These are phyloP conservation scores for Carduelis carduelis DNA, from an alignment of 2,797 vertebrate species.

Conservation along the genomic window DNA sequence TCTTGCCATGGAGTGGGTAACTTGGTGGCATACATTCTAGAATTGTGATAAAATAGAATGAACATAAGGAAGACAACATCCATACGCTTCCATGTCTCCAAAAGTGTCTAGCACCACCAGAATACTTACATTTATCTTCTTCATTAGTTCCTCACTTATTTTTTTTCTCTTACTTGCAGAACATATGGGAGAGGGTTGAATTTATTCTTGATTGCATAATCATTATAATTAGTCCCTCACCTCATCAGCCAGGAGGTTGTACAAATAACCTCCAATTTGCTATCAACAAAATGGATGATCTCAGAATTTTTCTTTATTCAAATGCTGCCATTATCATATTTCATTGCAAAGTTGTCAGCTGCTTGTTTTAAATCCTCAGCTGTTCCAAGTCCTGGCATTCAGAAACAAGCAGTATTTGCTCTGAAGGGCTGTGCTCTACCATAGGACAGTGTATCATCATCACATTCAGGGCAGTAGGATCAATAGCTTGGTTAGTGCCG, in stretches of 20 bases:
- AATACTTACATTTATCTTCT: neutral
- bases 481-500: neutral
- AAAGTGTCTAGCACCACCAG: neutral
- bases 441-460: neutral
- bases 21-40: neutral
- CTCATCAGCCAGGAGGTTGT: neutral
- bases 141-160: neutral
- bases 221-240: slow-evolving; percentile 6
- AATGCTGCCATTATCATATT: neutral
- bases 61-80: neutral
- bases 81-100: neutral
- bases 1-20: neutral
- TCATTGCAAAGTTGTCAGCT: neutral
- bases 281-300: neutral
- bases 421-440: neutral
- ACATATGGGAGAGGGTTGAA: neutral
- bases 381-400: neutral
- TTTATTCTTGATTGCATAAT: slow-evolving; percentile 17
- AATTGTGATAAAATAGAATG: neutral
- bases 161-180: neutral
- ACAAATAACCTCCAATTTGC: neutral
- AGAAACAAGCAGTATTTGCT: neutral
- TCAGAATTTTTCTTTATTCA: neutral
- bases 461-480: neutral
- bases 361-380: neutral